These are phyloP conservation scores for Cassiopea xamachana DNA, from an alignment of 30 jellyfish, hydroid and myxozoan genomes.

Conservation along the genomic window DNA sequence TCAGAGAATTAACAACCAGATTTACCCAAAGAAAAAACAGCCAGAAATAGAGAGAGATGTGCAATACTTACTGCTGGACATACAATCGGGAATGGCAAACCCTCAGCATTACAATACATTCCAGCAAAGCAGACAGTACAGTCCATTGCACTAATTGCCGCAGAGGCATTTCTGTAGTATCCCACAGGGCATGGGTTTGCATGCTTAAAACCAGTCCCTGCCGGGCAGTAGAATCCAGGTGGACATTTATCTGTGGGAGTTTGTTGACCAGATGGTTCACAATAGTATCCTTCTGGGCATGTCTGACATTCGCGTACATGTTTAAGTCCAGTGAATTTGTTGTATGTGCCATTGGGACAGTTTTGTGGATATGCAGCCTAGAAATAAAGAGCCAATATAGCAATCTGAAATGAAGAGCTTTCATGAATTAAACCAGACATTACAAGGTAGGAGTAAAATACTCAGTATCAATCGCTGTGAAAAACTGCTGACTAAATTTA, in stretches of 20 bases:
- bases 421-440: too few relatives aligned
- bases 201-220: constrained; percentile 86
- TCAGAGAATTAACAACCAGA: too few relatives aligned
- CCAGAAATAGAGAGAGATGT: too few relatives aligned
- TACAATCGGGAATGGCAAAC: constrained; percentile 81
- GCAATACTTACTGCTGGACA: constrained; percentile 87
- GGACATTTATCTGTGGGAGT: constrained; percentile 88
- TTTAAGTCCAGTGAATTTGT: constrained; percentile 77
- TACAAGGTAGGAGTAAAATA: too few relatives aligned
- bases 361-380: constrained; percentile 83
- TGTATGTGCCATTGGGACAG: constrained; percentile 98
- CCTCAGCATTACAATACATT: constrained; percentile 85
- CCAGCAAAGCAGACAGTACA: constrained; percentile 97
- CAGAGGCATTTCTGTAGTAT: constrained; percentile 93
- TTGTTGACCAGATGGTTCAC: constrained; percentile 94
- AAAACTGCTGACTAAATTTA: too few relatives aligned
- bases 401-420: too few relatives aligned
- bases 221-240: constrained; percentile 96
- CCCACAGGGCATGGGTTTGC: constrained; percentile 97
- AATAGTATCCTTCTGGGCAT: constrained; percentile 93
- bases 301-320: constrained; percentile 83
- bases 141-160: constrained; percentile 92
- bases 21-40: too few relatives aligned
- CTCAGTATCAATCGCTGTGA: too few relatives aligned
- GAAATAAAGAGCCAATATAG: not conserved